A percentile compares a stretch with the other conserved stretches of the same genome.
Evolutionary conservation across 53 echinoderm and acorn worm genomes (phyloP).

Genomic region (Antedon mediterranea): DNA sequence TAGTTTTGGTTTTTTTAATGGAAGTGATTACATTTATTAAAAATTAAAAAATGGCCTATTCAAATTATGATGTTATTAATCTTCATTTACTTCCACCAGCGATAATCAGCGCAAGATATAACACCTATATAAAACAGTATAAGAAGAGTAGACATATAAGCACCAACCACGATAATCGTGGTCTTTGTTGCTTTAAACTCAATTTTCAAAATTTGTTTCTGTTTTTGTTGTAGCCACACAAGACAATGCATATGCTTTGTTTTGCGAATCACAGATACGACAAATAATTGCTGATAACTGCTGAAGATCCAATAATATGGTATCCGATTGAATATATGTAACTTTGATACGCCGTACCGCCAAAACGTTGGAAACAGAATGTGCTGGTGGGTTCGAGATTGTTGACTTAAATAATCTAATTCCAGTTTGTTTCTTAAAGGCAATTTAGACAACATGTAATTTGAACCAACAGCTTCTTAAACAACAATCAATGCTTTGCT

Average conservation of each 20-base stretch:
- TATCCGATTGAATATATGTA: not conserved
- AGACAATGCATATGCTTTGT: not conserved
- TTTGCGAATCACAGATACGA: not conserved
- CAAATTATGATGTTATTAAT: too few species aligned
- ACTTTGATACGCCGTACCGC: not conserved
- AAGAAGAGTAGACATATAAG: not conserved
- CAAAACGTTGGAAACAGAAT: too few species aligned
- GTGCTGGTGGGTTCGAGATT: too few species aligned
- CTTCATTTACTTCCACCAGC: too few species aligned
- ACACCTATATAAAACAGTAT: not conserved
- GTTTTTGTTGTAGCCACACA: not conserved
- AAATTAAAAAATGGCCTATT: too few species aligned
- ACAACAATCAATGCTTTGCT: too few species aligned
- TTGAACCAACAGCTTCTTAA: too few species aligned
- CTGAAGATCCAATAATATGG: not conserved
- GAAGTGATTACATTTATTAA: too few species aligned
- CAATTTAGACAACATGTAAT: too few species aligned
- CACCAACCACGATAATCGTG: not conserved
- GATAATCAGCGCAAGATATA: not conserved
- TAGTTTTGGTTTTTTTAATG: too few species aligned
- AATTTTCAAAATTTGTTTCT: not conserved
- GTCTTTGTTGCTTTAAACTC: not conserved
- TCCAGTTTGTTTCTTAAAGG: too few species aligned
- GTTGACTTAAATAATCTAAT: too few species aligned
- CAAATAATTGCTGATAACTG: not conserved